Base-by-base conservation (phyloP, 2,888 invertebrate species). In the Drosophila longiperda region DNA sequence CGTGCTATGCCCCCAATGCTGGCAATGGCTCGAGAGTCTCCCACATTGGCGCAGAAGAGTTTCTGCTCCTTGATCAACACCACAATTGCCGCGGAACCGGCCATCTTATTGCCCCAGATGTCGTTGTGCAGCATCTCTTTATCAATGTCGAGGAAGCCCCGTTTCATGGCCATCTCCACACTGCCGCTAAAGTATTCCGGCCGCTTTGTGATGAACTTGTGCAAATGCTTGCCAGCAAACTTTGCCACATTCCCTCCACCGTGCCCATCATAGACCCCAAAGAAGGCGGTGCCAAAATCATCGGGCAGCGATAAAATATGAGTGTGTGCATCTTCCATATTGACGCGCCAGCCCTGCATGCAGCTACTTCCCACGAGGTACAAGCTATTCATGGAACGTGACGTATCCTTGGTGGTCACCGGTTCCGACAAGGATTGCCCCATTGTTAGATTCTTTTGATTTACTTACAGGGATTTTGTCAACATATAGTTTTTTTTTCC, bases 311-410 rank as follows among this genome's bases (percentile, higher is more conserved):
- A 97, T 12, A 99, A 94, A 82, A 99, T 97, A 90, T 99, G 98
- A 38, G 99, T 98, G 92, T 99, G 99, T 0, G 98, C 97, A 94
- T 99, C 99, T 94, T 99, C 99, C 99, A 99, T 99, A 80, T 98
- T 97, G 67, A 99, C 96, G 75, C 99, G 94, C 99, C 99, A 99
- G 93, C 99, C 99, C 94, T 99, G 99, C 99, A 99, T 99, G 91
- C 98, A 98, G 36, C 98, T 98, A 3, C 98, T 97, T 20, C 98
- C 99, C 9, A 99, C 93, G 2, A 94, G 93, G 88, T 93, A 95
- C 3, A 94, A 94, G 20, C 94, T 93, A 92, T 97, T 97, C 92
- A 96, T 96, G 89, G 97, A 97, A 92, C 96, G 96, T 23, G 97
- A 95, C 2, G 97, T 97, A 91, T 97, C 96, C 93, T 97, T 97